A percentile compares a stretch with the other conserved stretches of the same genome.
These are phyloP conservation scores for Micronisus gabar DNA, from an alignment of 2,113 vertebrate genomes.

Conservation along the genomic window DNA sequence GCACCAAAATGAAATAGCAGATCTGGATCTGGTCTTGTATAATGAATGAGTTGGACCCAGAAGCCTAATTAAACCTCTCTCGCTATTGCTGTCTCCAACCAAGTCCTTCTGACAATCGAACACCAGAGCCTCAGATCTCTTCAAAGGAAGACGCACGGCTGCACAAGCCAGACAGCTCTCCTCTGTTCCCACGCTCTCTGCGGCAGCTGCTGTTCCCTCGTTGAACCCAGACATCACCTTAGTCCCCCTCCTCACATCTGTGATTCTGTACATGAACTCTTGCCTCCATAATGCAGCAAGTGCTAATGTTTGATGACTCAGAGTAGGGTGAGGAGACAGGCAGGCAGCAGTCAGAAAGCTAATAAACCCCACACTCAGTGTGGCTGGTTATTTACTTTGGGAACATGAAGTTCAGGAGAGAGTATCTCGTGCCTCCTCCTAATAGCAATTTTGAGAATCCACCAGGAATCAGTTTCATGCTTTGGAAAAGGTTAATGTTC, in stretches of 20 bases:
- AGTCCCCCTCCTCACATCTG: not conserved
- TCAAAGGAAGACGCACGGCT: not conserved
- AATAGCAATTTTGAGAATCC: slow-evolving; percentile 3
- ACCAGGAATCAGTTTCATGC: slow-evolving; percentile 10
- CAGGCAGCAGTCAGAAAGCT: not conserved
- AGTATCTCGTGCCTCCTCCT: not conserved
- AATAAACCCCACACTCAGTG: not conserved
- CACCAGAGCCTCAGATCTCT: not conserved
- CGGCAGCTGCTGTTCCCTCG: rapidly evolving
- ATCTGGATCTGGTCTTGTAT: no score
- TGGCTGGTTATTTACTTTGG: not conserved
- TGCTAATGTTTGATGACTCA: not conserved
- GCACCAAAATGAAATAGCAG: not conserved
- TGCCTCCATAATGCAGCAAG: not conserved
- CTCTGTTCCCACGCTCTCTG: not conserved
- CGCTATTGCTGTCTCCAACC: not conserved
- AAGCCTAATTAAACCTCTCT: not conserved
- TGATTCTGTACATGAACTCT: not conserved
- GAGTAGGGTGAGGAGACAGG: not conserved
- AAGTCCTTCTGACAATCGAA: not conserved
- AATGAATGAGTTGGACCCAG: not conserved
- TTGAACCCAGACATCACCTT: not conserved
- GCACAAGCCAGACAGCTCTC: not conserved
- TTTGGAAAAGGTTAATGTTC: slow-evolving; percentile 50
- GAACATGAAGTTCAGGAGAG: not conserved